Percentiles rank a stretch among this genome's conserved stretches.
Evolutionary conservation across 2,888 invertebrate species (phyloP).

Genomic region (Suillia variegata): DNA sequence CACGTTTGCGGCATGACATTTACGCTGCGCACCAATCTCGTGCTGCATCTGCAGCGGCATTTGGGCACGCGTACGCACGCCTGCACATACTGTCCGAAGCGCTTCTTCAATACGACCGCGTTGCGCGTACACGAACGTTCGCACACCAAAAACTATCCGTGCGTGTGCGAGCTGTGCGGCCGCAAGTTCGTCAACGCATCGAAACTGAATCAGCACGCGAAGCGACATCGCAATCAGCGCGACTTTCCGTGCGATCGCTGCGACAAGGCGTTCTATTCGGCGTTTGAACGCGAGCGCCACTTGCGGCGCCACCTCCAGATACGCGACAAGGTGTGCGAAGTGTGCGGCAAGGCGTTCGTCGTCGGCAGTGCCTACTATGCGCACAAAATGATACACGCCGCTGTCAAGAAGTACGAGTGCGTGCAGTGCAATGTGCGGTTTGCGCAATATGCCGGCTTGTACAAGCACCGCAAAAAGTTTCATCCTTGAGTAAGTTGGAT

Average conservation of each 20-base stretch:
- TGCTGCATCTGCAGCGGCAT: conserved; percentile 47
- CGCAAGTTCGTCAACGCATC: conserved; percentile 52
- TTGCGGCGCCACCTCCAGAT: conserved; percentile 50
- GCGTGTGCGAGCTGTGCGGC: conserved; percentile 54
- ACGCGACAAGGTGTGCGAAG: conserved; percentile 50
- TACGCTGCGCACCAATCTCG: conserved; percentile 45
- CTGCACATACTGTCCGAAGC: conserved; percentile 46
- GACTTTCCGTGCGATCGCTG: conserved; percentile 48
- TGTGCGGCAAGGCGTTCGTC: conserved; percentile 51
- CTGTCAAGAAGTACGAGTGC: conserved; percentile 50
- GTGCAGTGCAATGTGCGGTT: conserved; percentile 43
- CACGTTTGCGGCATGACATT: conserved; percentile 52
- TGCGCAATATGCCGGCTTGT: conserved; percentile 54
- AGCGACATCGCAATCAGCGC: conserved; percentile 46
- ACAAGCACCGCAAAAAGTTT: conserved; percentile 48
- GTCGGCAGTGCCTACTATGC: conserved; percentile 53
- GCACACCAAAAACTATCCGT: conserved; percentile 52
- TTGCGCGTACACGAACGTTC: conserved; percentile 47
- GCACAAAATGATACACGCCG: conserved; percentile 51
- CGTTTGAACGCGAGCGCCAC: conserved; percentile 51
- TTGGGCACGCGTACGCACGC: conserved; percentile 40
- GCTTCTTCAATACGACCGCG: conserved; percentile 47
- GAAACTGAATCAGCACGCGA: conserved; percentile 54
- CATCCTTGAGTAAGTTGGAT: conserved; percentile 15
- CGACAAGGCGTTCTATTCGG: conserved; percentile 51